Conservation (phyloP, 2,888 invertebrate species). For the Cephus runcator region DNA sequence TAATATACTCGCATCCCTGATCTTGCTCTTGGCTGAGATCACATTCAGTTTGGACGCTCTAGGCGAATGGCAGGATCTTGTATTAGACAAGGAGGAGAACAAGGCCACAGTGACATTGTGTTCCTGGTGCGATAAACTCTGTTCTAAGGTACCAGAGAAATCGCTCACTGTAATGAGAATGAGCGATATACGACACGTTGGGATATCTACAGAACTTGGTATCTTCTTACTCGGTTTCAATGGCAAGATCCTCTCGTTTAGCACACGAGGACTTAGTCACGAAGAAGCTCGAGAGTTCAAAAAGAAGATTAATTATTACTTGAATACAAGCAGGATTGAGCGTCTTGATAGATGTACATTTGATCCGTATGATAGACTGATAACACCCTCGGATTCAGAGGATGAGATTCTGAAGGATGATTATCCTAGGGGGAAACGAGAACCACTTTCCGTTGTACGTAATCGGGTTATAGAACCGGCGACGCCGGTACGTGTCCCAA, state of each 20-base stretch:
- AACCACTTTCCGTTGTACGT: not conserved
- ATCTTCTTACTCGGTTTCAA: slow-evolving; percentile 40
- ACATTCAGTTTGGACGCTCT: slow-evolving; percentile 44
- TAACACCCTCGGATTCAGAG: slow-evolving; percentile 29
- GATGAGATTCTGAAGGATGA: slow-evolving; percentile 16
- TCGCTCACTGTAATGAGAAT: slow-evolving; percentile 32
- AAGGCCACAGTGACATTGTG: slow-evolving; percentile 35
- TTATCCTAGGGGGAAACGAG: not conserved
- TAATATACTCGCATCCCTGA: slow-evolving; percentile 28
- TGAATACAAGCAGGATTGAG: slow-evolving; percentile 27
- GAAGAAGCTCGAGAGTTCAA: slow-evolving; percentile 38
- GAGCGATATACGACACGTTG: slow-evolving; percentile 44
- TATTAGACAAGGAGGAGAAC: slow-evolving; percentile 40
- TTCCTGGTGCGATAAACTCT: slow-evolving; percentile 44
- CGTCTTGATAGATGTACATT: slow-evolving; percentile 22
- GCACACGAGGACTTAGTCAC: slow-evolving; percentile 35
- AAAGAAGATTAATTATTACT: slow-evolving; percentile 37
- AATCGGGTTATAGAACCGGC: not conserved
- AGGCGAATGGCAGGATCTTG: slow-evolving; percentile 47
- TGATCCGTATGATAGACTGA: slow-evolving; percentile 25
- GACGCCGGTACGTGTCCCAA: not conserved
- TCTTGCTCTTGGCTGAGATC: slow-evolving; percentile 39
- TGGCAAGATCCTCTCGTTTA: slow-evolving; percentile 37
- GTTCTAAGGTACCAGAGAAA: slow-evolving; percentile 20
- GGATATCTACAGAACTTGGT: slow-evolving; percentile 40